Conservation (phyloP, 1,140 invertebrate genomes). For the Hormaphis cornu region DNA sequence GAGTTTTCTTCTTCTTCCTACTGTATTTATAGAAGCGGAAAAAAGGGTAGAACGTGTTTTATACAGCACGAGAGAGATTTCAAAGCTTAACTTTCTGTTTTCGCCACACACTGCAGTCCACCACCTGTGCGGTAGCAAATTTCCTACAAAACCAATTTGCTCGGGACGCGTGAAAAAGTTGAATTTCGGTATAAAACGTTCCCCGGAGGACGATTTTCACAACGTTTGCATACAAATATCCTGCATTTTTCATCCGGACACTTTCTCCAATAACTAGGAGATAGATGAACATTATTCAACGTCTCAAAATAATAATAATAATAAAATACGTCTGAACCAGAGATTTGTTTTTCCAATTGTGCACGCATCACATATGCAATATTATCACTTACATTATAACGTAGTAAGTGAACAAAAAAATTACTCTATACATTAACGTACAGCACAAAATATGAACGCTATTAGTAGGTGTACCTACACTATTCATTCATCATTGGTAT, state of each 20-base stretch:
- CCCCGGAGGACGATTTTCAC: neutral
- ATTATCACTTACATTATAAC: no score
- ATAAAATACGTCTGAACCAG: neutral
- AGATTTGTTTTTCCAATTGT: conserved; percentile 1
- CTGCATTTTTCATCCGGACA: neutral
- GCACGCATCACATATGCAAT: no score
- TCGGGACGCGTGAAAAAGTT: neutral
- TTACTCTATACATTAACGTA: no score
- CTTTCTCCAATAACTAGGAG: conserved; percentile 9
- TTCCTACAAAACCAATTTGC: conserved; percentile 8
- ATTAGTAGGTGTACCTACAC: no score
- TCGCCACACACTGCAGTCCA: no score
- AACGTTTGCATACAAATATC: conserved; percentile 7
- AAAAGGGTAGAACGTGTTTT: neutral
- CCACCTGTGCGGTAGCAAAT: neutral
- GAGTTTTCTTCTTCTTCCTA: neutral
- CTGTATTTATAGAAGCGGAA: no score
- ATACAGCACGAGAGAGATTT: neutral
- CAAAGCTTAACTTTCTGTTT: neutral
- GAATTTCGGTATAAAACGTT: conserved; percentile 19
- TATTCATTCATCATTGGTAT: no score
- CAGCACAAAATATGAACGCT: no score
- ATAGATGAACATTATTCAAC: conserved; percentile 15
- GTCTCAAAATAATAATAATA: neutral
- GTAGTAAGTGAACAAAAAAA: no score